Base-by-base conservation (phyloP, 2,797 vertebrate genomes). In the Catostomus latipinnis region DNA sequence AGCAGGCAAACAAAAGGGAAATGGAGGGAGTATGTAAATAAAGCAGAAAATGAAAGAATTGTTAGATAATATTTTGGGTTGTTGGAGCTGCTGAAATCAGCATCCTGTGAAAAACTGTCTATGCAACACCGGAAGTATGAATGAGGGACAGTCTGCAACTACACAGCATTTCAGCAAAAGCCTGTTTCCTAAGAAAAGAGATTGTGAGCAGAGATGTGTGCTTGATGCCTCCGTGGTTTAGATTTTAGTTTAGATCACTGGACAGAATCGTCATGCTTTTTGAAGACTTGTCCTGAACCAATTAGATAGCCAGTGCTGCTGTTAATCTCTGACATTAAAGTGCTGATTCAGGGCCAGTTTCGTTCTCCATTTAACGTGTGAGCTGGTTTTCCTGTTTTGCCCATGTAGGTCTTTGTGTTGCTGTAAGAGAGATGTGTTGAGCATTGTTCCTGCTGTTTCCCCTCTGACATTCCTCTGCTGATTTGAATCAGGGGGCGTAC, bases 391-490 rank as follows among this genome's bases (percentile, higher is more conserved):
- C 93, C 94, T 95, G 93, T 94, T 94, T 94, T 93, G 88, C 87
- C 76, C 86, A 54, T 89, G 85, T 77, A 82, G 86, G 88, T 74
- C 85, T 67, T 83, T 85, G 86, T 82, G 79, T 84, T 74, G 67
- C 60, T 70, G 53, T 79, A 63, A 61, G 61, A 79, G 70, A 69
- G 60, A 13, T 87, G 88, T 88, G 85, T 83, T 90, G 83, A 80
- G 87, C 91, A 94, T 93, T 93, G 94, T 95, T 94, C 88, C 80
- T 81, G 60, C 82, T 83, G 89, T 90, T 95, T 95, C 94, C 94
- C 93, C 89, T 92, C 90, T 88, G 90, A 93, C 93, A 95, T 95
- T 95, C 93, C 91, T 93, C 85, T 83, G 49, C 89, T 90, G 92
- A 94, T 93, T 92, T 89, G 87, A 91, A 93, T 94, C 90, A 85